A percentile compares a stretch with the other conserved stretches of the same genome.
Evolutionary conservation across 2,888 invertebrate genomes (phyloP).

Genomic region (Eledone cirrhosa): DNA sequence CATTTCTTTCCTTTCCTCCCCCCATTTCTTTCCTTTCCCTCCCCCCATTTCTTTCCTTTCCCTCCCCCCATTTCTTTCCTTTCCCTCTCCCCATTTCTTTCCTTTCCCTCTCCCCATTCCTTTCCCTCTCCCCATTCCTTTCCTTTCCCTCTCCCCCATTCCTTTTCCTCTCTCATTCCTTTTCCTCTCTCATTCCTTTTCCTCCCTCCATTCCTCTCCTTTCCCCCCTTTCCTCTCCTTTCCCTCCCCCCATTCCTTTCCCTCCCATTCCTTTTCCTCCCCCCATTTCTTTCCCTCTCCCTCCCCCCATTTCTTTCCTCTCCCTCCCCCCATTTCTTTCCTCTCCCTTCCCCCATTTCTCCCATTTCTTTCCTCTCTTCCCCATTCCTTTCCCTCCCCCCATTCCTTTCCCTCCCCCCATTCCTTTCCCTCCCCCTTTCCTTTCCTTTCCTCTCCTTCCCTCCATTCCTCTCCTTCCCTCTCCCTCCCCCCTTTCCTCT

Average conservation of each 20-base stretch:
- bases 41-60: neutral
- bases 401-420: too few species aligned
- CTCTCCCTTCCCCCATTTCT: neutral
- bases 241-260: neutral
- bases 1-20: neutral
- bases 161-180: too few species aligned
- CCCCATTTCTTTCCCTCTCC: too few species aligned
- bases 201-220: neutral
- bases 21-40: neutral
- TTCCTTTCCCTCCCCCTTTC: too few species aligned
- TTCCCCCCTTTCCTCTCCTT: neutral
- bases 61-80: neutral
- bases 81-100: neutral
- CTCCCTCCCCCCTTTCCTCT: neutral
- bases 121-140: neutral
- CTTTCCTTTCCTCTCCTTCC: too few species aligned
- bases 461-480: neutral
- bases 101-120: neutral
- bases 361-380: too few species aligned
- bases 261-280: neutral
- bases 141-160: neutral
- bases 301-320: neutral
- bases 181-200: neutral
- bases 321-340: neutral
- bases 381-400: too few species aligned